Evolutionary conservation across 2,888 invertebrate species (phyloP).

Genomic region (Papilio protenor): DNA sequence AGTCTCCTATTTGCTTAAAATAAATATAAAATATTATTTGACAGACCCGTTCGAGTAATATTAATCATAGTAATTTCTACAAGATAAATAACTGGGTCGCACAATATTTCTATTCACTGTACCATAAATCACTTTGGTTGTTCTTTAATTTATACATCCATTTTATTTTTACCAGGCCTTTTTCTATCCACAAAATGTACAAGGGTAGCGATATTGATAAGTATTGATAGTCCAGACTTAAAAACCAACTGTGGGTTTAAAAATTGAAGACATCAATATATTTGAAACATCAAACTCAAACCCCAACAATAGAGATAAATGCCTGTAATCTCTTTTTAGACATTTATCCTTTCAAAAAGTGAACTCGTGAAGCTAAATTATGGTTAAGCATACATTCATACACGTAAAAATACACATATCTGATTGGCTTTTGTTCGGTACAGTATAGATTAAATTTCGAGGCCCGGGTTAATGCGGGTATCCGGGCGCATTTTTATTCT

Average conservation of each 20-base stretch:
- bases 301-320: neutral
- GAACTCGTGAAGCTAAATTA: neutral
- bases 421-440: too few relatives aligned
- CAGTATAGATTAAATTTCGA: too few relatives aligned
- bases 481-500: too few relatives aligned
- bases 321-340: neutral
- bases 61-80: neutral
- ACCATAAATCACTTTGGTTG: neutral
- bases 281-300: neutral
- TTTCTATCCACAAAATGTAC: neutral
- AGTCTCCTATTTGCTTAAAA: too few relatives aligned
- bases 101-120: neutral
- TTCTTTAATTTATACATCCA: neutral
- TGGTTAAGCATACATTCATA: neutral
- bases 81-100: neutral
- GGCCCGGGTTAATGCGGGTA: too few relatives aligned
- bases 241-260: neutral
- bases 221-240: neutral
- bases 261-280: neutral
- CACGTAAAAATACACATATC: neutral
- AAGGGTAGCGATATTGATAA: neutral
- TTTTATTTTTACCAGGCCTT: neutral
- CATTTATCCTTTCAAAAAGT: neutral
- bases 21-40: slow-evolving; percentile 37
- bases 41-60: slow-evolving; percentile 6